Evolutionary conservation across 1,140 invertebrate genomes (phyloP).

Genomic region (Cephus cinctus): DNA sequence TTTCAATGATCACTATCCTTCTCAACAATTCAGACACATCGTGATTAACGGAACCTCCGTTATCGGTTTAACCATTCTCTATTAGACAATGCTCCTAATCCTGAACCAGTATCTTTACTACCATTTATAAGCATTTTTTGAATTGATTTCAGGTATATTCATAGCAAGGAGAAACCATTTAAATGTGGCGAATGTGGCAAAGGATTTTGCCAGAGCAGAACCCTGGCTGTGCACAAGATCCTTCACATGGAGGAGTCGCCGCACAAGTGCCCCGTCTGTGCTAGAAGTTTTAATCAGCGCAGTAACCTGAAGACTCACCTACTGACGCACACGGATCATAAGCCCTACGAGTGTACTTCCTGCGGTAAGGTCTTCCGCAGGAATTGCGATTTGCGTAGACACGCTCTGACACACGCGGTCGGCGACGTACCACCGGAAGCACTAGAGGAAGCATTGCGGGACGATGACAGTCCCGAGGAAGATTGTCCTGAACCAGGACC

Average conservation of each 20-base stretch:
- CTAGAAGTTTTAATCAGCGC: constrained; percentile 85
- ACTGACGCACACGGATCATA: constrained; percentile 93
- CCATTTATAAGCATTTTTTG: constrained; percentile 5
- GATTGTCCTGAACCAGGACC: constrained; percentile 42
- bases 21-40: too few relatives aligned
- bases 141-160: constrained; percentile 93
- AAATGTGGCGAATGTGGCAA: constrained; percentile 95
- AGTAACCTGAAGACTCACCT: constrained; percentile 92
- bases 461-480: constrained; percentile 62
- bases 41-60: too few relatives aligned
- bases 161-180: constrained; percentile 96
- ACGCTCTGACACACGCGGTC: constrained; percentile 82
- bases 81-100: too few relatives aligned
- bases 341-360: constrained; percentile 88
- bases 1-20: too few relatives aligned
- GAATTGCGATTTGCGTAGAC: constrained; percentile 81
- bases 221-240: constrained; percentile 91
- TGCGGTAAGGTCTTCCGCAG: constrained; percentile 86
- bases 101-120: background rate
- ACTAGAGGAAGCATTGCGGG: constrained; percentile 64
- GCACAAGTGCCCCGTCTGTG: constrained; percentile 89
- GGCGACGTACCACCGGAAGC: constrained; percentile 74
- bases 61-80: too few relatives aligned
- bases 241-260: constrained; percentile 90
- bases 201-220: constrained; percentile 93